These are phyloP conservation scores for Epinephelus lanceolatus DNA, from an alignment of 2,113 vertebrate genomes.

Conservation along the genomic window DNA sequence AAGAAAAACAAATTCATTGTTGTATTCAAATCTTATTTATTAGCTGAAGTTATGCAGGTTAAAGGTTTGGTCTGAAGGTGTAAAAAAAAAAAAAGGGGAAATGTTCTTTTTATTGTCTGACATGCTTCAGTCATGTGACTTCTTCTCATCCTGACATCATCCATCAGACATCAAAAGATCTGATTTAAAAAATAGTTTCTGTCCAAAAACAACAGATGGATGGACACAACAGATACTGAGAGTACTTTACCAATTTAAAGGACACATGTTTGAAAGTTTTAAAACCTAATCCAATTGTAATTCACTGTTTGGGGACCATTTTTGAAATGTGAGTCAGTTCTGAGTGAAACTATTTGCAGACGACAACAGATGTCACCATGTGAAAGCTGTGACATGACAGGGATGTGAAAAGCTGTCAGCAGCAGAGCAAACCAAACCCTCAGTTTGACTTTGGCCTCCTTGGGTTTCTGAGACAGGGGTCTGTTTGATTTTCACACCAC, in stretches of 20 bases:
- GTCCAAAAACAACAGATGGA: not conserved
- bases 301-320: not conserved
- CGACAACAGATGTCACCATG: not conserved
- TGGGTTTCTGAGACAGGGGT: conserved; percentile 26
- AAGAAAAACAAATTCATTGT: not conserved
- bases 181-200: not conserved
- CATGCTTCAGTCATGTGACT: not conserved
- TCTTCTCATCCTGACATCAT: not conserved
- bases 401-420: conserved; percentile 14
- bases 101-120: not conserved
- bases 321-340: not conserved
- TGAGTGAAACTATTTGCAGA: not conserved
- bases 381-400: conserved; percentile 17
- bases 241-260: not conserved
- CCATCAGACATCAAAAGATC: not conserved
- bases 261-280: no score
- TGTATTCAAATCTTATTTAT: not conserved
- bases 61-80: no score
- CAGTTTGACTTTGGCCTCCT: conserved; percentile 45
- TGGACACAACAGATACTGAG: not conserved
- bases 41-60: no score
- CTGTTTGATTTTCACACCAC: conserved; percentile 73
- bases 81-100: no score
- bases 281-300: not conserved
- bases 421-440: conserved; percentile 36